A percentile compares a stretch with the other conserved stretches of the same genome.
Evolutionary conservation across 2,888 invertebrate genomes (phyloP).

Genomic region (Troides helena): DNA sequence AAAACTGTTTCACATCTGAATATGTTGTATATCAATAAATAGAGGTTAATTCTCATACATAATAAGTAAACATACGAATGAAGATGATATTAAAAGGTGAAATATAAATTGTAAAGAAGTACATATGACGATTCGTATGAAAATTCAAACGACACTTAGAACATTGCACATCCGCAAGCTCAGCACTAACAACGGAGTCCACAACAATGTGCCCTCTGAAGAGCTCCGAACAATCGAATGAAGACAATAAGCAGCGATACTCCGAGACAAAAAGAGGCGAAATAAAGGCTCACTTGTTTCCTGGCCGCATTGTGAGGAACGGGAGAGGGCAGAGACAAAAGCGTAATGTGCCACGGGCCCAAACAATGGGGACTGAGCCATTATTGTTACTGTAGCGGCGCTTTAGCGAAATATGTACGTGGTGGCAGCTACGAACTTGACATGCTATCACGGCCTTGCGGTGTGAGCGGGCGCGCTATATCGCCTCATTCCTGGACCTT

Average conservation of each 20-base stretch:
- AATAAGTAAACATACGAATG: neutral
- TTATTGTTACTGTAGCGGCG: conserved; percentile 79
- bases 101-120: conserved; percentile 25
- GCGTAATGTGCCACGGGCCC: conserved; percentile 81
- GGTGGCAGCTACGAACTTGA: conserved; percentile 74
- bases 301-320: conserved; percentile 81
- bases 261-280: conserved; percentile 82
- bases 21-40: neutral
- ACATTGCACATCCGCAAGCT: conserved; percentile 75
- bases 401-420: conserved; percentile 74
- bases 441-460: conserved; percentile 63
- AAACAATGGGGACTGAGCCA: conserved; percentile 77
- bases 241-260: conserved; percentile 82
- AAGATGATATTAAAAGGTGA: conserved; percentile 10
- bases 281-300: conserved; percentile 82
- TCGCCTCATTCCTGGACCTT: conserved; percentile 32
- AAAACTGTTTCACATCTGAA: neutral
- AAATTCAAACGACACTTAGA: conserved; percentile 73
- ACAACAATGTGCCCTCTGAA: conserved; percentile 80
- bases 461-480: conserved; percentile 38
- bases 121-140: conserved; percentile 60
- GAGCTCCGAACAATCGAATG: conserved; percentile 81
- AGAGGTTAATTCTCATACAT: neutral
- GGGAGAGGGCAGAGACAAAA: conserved; percentile 81
- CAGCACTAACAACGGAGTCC: conserved; percentile 76